Evolutionary conservation across 2,888 invertebrate genomes (phyloP).

Genomic region (Eutolmus rufibarbis): DNA sequence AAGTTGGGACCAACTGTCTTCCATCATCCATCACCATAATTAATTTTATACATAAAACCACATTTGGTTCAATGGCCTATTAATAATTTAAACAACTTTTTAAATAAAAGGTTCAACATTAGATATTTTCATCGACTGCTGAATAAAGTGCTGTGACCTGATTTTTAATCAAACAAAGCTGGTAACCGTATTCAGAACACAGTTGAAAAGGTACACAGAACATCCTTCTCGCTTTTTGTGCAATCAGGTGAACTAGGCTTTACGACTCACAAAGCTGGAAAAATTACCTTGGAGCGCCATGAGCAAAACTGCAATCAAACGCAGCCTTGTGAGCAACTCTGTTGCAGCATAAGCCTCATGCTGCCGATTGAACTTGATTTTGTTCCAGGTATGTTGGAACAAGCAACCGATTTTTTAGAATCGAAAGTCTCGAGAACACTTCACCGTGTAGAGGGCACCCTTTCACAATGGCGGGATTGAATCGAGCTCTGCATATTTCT

Average conservation of each 20-base stretch:
- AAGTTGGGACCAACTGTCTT: no score
- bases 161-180: neutral
- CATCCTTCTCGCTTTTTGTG: neutral
- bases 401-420: neutral
- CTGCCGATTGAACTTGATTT: neutral
- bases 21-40: no score
- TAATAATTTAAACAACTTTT: neutral
- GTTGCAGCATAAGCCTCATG: neutral
- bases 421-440: neutral
- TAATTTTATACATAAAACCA: neutral
- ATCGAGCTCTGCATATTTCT: neutral
- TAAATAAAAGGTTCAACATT: neutral
- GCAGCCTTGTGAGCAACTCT: neutral
- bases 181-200: neutral
- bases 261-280: neutral
- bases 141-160: neutral
- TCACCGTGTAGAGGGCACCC: neutral
- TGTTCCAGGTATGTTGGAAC: neutral
- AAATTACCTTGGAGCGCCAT: neutral
- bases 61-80: neutral
- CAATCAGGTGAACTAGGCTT: neutral
- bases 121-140: neutral
- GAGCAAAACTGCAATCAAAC: neutral
- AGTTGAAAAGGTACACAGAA: neutral
- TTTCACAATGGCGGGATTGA: neutral